Evolutionary conservation across 2,113 vertebrate genomes (phyloP), one percentile per base, ranked within the genome.

Genomic region (Pelecanoides urinatrix): DNA sequence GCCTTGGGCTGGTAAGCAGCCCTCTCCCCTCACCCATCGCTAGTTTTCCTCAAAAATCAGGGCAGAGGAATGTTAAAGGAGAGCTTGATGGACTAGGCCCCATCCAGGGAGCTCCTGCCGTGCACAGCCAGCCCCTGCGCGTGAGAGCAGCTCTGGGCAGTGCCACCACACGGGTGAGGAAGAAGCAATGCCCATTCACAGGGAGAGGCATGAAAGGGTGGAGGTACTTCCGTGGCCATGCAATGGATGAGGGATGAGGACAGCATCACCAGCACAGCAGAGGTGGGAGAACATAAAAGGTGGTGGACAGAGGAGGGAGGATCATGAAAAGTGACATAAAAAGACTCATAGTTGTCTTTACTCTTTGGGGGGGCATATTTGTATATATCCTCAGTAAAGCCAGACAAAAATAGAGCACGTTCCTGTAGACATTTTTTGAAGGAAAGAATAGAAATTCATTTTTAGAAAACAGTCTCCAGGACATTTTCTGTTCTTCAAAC

Each of bases 401-500:
- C 56, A 82, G 73, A 38, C 74, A 71, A 81, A 91, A 93, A 77
- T 11, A 65, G 36, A 84, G 4, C 13, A 30, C 2, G 2, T 59
- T 96, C 38, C 47, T 75, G 40, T 17, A 90, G 70, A 71, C 26
- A 50, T 20, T 11, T 81, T 75, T 70, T 82, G 58, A 90, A 72
- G 29, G 42, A 66, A 94, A 63, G 12, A 68, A 55, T 9, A 59
- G 38, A 95, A 90, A 75, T 55, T 90, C 2, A 47, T 81, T 94
- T 92, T 61, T 79, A 84, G n/a, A 70, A 94, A 95, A 79, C 34
- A 76, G 19, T 55, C 61, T 90, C 44, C 66, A 50, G 56, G 52
- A 87, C 52, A 71, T 75, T 88, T 93, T 96, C 66, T 86, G 23
- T 89, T 94, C 76, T 62, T 93, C 56, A 75, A 87, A 81, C 23